Percentiles rank a stretch among this genome's conserved stretches.
Evolutionary conservation across 2,797 vertebrate genomes (phyloP).

Genomic region (Cephalopachus bancanus): DNA sequence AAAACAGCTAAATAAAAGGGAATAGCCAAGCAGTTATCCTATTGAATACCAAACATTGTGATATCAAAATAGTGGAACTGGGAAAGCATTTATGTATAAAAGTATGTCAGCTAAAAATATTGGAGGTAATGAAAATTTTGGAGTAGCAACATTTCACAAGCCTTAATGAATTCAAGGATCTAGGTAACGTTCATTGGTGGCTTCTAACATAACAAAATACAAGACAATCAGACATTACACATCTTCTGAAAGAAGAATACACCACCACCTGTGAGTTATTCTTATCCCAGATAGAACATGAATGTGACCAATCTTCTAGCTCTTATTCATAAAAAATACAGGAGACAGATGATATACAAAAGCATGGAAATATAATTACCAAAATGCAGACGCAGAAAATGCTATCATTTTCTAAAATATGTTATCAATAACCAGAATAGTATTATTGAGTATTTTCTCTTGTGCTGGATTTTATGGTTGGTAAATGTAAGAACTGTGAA

Average conservation of each 20-base stretch:
- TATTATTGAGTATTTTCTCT: neutral
- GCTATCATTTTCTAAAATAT: neutral
- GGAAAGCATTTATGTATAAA: neutral
- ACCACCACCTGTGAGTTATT: neutral
- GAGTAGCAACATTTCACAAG: neutral
- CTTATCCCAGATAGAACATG: neutral
- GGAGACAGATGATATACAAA: neutral
- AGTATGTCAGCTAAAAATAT: constrained; percentile 3
- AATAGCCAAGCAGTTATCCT: constrained; percentile 27
- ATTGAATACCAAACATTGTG: neutral
- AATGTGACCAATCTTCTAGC: neutral
- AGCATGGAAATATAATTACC: neutral
- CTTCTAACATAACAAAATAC: neutral
- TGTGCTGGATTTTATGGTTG: neutral
- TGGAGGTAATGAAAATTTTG: neutral
- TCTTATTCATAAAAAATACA: neutral
- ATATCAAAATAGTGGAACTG: neutral
- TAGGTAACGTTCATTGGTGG: neutral
- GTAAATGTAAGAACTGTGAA: neutral
- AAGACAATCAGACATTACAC: neutral
- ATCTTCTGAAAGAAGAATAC: neutral
- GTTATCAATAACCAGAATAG: neutral
- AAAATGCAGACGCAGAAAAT: neutral
- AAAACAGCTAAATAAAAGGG: constrained; percentile 18
- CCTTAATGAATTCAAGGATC: neutral